These are phyloP conservation scores for Esox niger DNA, from an alignment of 2,113 vertebrate species.

Conservation along the genomic window DNA sequence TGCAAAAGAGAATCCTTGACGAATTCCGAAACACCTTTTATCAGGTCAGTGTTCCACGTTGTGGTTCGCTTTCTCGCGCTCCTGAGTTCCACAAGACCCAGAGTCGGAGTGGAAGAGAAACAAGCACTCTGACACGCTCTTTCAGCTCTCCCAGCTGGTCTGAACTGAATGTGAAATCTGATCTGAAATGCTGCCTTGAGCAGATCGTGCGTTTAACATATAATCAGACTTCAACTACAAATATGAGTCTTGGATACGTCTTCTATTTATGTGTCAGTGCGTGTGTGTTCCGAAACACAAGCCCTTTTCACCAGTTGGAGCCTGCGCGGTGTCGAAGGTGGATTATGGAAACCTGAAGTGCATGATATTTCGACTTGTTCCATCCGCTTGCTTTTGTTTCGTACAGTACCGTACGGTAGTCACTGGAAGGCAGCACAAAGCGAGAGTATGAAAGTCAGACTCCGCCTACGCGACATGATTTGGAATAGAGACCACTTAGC, in stretches of 20 bases:
- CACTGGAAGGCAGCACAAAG: constrained; percentile 53
- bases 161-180: constrained; percentile 65
- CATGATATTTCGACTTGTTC: constrained; percentile 68
- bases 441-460: constrained; percentile 60
- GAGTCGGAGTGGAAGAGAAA: constrained; percentile 36
- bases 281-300: constrained; percentile 26
- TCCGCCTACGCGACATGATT: constrained; percentile 66
- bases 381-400: constrained; percentile 74
- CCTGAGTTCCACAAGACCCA: constrained; percentile 17
- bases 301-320: constrained; percentile 24
- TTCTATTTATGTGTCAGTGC: constrained; percentile 26
- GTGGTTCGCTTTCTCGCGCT: constrained; percentile 23
- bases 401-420: constrained; percentile 71
- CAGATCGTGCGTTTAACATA: constrained; percentile 53
- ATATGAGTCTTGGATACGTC: constrained; percentile 35
- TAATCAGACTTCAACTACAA: constrained; percentile 44
- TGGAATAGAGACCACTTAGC: constrained; percentile 58
- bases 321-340: constrained; percentile 5
- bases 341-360: constrained; percentile 42
- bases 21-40: constrained; percentile 45
- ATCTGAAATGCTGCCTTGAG: constrained; percentile 63
- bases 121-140: constrained; percentile 38
- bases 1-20: constrained; percentile 62
- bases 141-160: constrained; percentile 61
- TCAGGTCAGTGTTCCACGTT: constrained; percentile 26